Evolutionary conservation across 2,797 vertebrate species (phyloP).

Genomic region (Alca torda): DNA sequence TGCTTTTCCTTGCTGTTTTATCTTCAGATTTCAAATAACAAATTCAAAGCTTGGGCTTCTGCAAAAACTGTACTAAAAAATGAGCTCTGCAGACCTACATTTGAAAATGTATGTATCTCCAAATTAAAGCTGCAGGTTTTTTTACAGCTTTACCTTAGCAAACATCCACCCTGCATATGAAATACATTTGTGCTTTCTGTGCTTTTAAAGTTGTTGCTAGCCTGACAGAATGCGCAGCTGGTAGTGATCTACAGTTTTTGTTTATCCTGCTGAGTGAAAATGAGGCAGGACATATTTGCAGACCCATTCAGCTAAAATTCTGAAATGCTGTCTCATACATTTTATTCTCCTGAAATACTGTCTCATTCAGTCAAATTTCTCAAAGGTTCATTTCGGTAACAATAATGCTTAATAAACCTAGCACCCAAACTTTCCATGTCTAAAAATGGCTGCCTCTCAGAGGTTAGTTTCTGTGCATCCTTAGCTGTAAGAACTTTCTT

Average conservation of each 20-base stretch:
- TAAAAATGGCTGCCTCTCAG: neutral
- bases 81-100: neutral
- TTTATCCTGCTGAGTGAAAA: constrained; percentile 51
- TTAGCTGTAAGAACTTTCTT: neutral
- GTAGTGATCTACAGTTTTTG: constrained; percentile 31
- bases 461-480: neutral
- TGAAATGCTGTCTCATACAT: neutral
- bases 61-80: neutral
- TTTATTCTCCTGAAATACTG: constrained; percentile 23
- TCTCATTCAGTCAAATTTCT: neutral
- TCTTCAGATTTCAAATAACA: constrained; percentile 35
- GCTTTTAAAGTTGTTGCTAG: constrained; percentile 9
- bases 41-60: neutral
- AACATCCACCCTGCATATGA: neutral
- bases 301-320: constrained; percentile 30
- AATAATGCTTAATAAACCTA: constrained; percentile 16
- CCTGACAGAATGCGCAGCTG: constrained; percentile 21
- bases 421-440: neutral
- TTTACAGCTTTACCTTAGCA: neutral
- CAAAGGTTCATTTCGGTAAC: neutral
- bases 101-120: neutral
- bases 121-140: neutral
- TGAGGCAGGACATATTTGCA: constrained; percentile 5
- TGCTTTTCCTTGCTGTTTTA: neutral
- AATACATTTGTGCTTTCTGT: neutral